Evolutionary conservation across 2,113 vertebrate genomes (phyloP).

Genomic region (Hippolais icterina): DNA sequence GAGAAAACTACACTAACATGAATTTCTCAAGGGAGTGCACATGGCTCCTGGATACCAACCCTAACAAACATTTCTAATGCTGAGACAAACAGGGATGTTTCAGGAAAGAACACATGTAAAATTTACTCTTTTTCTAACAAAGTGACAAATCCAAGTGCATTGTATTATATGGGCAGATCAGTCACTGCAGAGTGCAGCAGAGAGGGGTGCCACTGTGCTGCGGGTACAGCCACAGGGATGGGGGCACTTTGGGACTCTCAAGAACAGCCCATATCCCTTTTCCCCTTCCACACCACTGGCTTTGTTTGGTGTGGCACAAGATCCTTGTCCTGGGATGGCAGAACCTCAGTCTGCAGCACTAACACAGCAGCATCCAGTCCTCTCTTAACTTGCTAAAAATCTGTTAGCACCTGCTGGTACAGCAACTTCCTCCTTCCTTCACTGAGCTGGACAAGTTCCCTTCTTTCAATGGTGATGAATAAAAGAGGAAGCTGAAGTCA

Average conservation of each 20-base stretch:
- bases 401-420: neutral
- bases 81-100: neutral
- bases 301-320: neutral
- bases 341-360: neutral
- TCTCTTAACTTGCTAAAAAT: neutral
- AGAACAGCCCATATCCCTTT: neutral
- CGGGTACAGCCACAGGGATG: fast-evolving
- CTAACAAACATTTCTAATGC: neutral
- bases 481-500: conserved; percentile 28
- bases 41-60: neutral
- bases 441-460: neutral
- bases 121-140: neutral
- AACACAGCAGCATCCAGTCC: neutral
- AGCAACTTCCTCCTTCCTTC: neutral
- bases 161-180: neutral
- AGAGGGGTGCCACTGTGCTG: neutral
- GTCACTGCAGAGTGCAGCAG: neutral
- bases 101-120: neutral
- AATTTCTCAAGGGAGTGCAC: neutral
- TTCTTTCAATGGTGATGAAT: neutral
- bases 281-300: fast-evolving
- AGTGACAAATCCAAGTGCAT: neutral
- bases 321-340: neutral
- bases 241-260: neutral
- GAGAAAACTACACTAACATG: neutral